A percentile compares a stretch with the other conserved stretches of the same genome.
Conservation (phyloP, 2,113 vertebrate species). For the Vanacampus margaritifer region DNA sequence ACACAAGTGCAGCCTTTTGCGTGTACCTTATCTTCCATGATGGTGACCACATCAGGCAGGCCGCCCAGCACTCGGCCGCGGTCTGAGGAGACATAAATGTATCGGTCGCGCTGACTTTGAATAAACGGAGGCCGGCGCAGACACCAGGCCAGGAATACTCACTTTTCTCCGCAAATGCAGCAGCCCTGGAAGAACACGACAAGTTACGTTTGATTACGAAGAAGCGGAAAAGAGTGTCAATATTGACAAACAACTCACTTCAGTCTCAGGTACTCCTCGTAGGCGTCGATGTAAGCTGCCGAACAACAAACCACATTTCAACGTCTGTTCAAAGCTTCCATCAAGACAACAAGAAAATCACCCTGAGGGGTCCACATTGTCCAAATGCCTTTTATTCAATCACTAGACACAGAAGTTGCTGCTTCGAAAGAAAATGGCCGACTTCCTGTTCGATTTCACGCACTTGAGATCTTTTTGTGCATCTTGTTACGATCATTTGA, state of each 20-base stretch:
- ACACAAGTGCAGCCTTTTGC: not conserved
- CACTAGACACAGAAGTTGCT: not conserved
- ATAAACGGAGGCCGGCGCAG: not conserved
- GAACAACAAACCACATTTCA: not conserved
- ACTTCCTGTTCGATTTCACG: not conserved
- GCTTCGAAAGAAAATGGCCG: not conserved
- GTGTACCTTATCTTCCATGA: conserved; percentile 98
- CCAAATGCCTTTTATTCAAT: not conserved
- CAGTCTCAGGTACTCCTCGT: conserved; percentile 87
- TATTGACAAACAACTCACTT: conserved; percentile 77
- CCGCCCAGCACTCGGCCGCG: conserved; percentile 94
- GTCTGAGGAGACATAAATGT: conserved; percentile 70
- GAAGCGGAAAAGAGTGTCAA: not conserved
- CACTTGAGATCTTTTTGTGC: not conserved
- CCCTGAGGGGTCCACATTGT: not conserved
- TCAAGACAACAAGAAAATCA: not conserved
- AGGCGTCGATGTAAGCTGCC: conserved; percentile 89
- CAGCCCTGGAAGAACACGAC: conserved; percentile 75
- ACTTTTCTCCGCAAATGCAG: conserved; percentile 97
- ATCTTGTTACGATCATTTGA: not conserved
- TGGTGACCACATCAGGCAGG: conserved; percentile 94
- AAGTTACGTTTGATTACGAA: not conserved
- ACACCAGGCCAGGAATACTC: conserved; percentile 64
- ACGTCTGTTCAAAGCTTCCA: not conserved
- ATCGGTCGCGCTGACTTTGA: not conserved